Base-by-base conservation (phyloP, 2,888 invertebrate species). In the Acrocera orbiculus region DNA sequence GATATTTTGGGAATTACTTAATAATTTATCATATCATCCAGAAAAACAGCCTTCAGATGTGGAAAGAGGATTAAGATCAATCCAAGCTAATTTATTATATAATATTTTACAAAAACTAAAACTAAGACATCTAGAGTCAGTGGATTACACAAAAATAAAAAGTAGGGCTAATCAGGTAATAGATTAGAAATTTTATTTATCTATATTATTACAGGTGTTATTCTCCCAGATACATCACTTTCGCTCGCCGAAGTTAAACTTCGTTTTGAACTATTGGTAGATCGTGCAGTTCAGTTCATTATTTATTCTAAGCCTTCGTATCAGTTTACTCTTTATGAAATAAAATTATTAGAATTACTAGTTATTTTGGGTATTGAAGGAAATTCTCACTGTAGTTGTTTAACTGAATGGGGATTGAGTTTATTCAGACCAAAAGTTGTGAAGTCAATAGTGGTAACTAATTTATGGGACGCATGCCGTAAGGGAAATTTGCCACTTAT, bases 371-470 rank as follows among this genome's bases (percentile, higher is more conserved):
- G 54, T 8, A 50, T 59, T 16, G 46, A 53, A 14, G 55, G 54
- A 7, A 54, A 54, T 44, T 49, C 52, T 17, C 51, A 54, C 3
- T 56, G 54, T 39, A 53, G 53, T 32, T 55, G 53, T 43, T 51
- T 61, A n/a, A 51, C 60, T 13, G 53, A 54, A n/a, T 61, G 61
- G 61, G 57, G 58, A 0, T 34, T 61, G 16, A 49, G 53, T 34
- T 56, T 57, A 1, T 49, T 50, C 22, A 52, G 54, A 3, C 51
- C 55, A 1, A 41, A 49, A 0, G 52, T 52, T 16, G 38, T 60
- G n/a, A 52, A 56, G 9, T 42, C 49, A 13, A 56, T 52, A 30
- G 53, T 58, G 19, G 52, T 59, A 14, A 49, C 57, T 37, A 48
- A 49, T 0, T 33, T 61, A 14, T 55, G 54, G 52, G 41, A 44